Percentiles rank a stretch among this genome's conserved stretches.
Conservation (phyloP, 2,113 vertebrate genomes). For the Cheilinus undulatus region DNA sequence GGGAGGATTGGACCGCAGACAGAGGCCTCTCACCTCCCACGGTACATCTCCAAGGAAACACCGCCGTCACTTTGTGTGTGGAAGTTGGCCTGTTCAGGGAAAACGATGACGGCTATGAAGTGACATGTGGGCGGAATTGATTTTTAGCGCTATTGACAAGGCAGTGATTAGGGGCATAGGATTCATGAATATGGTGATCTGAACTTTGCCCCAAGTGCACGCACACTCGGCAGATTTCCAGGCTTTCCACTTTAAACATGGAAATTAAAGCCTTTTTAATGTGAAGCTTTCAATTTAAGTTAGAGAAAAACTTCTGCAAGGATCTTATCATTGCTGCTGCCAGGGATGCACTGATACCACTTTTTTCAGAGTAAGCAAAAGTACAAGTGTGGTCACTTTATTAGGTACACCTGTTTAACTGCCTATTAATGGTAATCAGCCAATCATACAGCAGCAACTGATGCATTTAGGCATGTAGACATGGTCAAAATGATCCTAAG, state of each 20-base stretch:
- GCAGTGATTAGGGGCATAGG: conserved; percentile 39
- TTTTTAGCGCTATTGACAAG: conserved; percentile 49
- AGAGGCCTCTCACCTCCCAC: conserved; percentile 44
- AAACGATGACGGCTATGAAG: conserved; percentile 30
- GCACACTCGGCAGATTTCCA: not conserved
- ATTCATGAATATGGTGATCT: conserved; percentile 45
- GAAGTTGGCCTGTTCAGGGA: conserved; percentile 13
- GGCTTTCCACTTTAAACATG: conserved; percentile 11
- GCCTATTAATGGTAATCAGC: no score
- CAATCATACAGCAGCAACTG: no score
- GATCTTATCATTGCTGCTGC: not conserved
- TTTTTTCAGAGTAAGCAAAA: no score
- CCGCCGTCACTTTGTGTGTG: conserved; percentile 5
- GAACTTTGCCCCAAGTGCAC: conserved; percentile 34
- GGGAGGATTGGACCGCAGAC: conserved; percentile 53
- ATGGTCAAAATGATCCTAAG: no score
- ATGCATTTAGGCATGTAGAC: no score
- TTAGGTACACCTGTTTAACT: no score
- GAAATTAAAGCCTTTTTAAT: not conserved
- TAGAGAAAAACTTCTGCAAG: conserved; percentile 4
- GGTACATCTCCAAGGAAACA: conserved; percentile 61
- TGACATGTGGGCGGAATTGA: conserved; percentile 35
- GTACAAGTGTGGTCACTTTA: no score
- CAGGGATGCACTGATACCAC: no score
- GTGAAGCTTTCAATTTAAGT: not conserved